Evolutionary conservation across 2,113 vertebrate species (phyloP), one percentile per base, ranked within the genome.

Genomic region (Garra rufa): DNA sequence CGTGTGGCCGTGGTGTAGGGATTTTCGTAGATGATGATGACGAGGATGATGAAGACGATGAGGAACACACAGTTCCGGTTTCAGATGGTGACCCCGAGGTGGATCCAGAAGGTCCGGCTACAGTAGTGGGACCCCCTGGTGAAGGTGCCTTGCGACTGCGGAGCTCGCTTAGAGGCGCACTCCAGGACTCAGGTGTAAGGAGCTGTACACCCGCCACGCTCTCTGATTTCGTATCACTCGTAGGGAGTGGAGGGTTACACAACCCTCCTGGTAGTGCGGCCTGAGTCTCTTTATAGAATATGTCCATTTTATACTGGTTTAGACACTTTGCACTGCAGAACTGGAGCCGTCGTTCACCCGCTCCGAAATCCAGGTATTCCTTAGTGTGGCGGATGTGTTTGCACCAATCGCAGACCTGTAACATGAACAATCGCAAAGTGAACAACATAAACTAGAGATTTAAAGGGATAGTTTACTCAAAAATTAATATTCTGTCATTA

Each of bases 301-400:
- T 99, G 95, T 99, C 98, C 98, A 99, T 99, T 93, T 99, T 99
- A 93, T 99, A 99, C 91, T 99, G 98, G 95, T 99, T 99, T 91
- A 99, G 96, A 93, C 98, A 99, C 95, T 99, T 99, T 93, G 98
- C 98, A 92, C 98, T 99, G 97, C 98, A 99, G 94, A 99, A 99
- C 95, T 99, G 98, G 94, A 99, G 97, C 92, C 98, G 94, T 91
- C 98, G 93, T 92, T 99, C 98, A 88, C 98, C 98, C 88, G 98
- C 97, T 88, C 98, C 98, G 94, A 99, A 99, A 94, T 99, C 98
- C 94, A 99, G 94, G 94, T 99, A 99, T 94, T 99, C 98, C 95
- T 99, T 99, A 87, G 98, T 99, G 95, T 99, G 98, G 91, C 98
- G 97, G 94, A 99, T 99, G 93, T 99, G 98, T 91, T 99, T 99